Evolutionary conservation across 2,888 invertebrate species (phyloP), one percentile per base, ranked within the genome.

Genomic region (Cryptosula pallasiana): DNA sequence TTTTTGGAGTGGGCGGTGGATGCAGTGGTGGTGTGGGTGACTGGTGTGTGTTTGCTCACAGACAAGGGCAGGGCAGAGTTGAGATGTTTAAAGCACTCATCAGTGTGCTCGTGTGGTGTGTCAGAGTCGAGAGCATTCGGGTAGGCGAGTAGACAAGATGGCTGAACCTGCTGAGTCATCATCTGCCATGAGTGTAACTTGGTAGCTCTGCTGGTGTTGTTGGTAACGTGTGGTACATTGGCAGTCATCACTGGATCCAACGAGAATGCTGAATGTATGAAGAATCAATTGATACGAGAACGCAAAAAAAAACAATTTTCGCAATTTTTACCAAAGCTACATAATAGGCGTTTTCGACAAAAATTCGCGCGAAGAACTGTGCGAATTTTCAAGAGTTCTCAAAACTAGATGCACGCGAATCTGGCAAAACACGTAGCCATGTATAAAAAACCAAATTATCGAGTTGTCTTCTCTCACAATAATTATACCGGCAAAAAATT

Each of bases 11-110:
- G 45, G 5, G 45, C 20, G 20, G 45, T 5, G 9, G 20, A 45
- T 45, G 45, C 45, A 45, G 74, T 72, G 29, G 72, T 73, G 2
- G 77, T 74, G 55, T 75, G 74, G 36, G 74, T 74, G 54, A 76
- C 72, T 57, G 76, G 69, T 13, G 45, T 20, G 20, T 45, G 45
- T 45, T 20, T 5, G 45, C 45, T 45, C 45, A 45, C 45, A 45
- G 45, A 20, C 45, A 45, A 20, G 5, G 45, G 45, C 45, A 45
- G 5, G 5, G 45, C 9, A 20, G 36, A 45, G 32, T 55, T 70
- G 2, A 71, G 71, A 63, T 69, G 25, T 34, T 63, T 71, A 34
- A 73, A 73, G 54, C 54, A 55, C n/a, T 45, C 32, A 2, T 36
- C 69, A n/a, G 35, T 25, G 34, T 32, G 35, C 20, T 27, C 54